Conservation (phyloP, 2,888 invertebrate genomes). For the Microctonus aethiopoides region DNA sequence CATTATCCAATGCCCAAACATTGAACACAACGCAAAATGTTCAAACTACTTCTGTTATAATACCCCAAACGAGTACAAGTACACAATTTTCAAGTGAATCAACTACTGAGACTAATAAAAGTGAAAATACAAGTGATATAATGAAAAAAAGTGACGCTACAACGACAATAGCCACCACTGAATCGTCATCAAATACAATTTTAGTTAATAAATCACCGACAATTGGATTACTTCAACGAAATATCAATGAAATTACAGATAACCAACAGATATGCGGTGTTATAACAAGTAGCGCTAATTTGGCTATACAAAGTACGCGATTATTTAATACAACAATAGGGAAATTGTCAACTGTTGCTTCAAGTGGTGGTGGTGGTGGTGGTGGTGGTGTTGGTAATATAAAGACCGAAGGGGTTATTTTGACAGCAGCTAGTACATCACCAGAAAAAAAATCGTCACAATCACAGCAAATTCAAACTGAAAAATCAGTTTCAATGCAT, state of each 20-base stretch:
- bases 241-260: slow-evolving; percentile 52
- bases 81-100: slow-evolving; percentile 48
- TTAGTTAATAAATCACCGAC: slow-evolving; percentile 56
- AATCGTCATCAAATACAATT: slow-evolving; percentile 40
- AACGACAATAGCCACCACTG: slow-evolving; percentile 24
- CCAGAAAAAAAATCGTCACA: slow-evolving; percentile 50
- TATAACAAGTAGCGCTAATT: slow-evolving; percentile 62
- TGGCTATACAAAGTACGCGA: slow-evolving; percentile 57
- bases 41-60: slow-evolving; percentile 51
- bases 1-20: slow-evolving; percentile 48
- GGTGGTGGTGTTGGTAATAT: no score
- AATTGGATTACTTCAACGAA: slow-evolving; percentile 58
- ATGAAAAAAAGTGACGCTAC: slow-evolving; percentile 36
- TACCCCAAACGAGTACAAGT: slow-evolving; percentile 51
- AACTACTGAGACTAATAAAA: slow-evolving; percentile 30
- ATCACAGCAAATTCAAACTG: slow-evolving; percentile 44
- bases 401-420: slow-evolving; percentile 57
- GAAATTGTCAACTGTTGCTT: slow-evolving; percentile 44
- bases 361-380: slow-evolving; percentile 34
- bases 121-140: slow-evolving; percentile 39
- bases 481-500: slow-evolving; percentile 53
- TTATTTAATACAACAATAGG: slow-evolving; percentile 61
- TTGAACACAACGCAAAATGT: slow-evolving; percentile 45
- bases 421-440: slow-evolving; percentile 46
- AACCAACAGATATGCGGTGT: slow-evolving; percentile 62